Base-by-base conservation (phyloP, 2,113 vertebrate species). In the Syngnathus typhle region DNA sequence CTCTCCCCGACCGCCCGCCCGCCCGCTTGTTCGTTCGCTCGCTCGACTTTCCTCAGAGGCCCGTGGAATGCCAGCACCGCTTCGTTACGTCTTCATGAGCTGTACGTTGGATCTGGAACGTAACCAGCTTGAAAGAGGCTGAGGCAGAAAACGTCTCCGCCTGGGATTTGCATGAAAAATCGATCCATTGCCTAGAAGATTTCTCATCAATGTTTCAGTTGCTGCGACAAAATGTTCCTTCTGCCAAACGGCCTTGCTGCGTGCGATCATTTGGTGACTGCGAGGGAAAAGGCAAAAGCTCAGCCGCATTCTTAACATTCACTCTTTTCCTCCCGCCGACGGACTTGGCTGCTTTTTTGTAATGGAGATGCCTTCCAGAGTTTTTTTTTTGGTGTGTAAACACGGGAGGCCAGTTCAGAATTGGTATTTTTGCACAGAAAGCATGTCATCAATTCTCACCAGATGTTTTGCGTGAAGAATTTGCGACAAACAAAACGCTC, bases 401-500 rank as follows among this genome's bases (percentile, higher is more conserved):
- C 66, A 68, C 70, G 58, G 39, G 23, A 71, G 46, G 60, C 60
- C 36, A 68, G 62, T 74, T 67, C 64, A 49, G 75, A 82, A 81
- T 67, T 62, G 65, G 37, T 77, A 74, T 81, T 85, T 81, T 75
- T 65, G 70, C 75, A 68, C 54, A 56, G 65, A 72, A 79, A 78
- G 58, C 66, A 23, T 83, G 61, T 70, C 75, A 85, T 83, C 71
- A 71, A 46, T 79, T 82, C 72, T 80, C 54, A 75, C 68, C 71
- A 74, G 66, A 75, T 41, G 69, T 73, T 70, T 73, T 80, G 66
- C 67, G 71, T 70, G 66, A 60, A 78, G 74, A 37, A 64, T 67
- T 66, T 71, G 54, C 74, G 79, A 84, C 73, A 80, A 83, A 75
- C 32, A 0, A 73, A 84, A 88, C 78, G 71, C 76, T 85, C 77